These are phyloP conservation scores for Eleutherodactylus coqui DNA, from an alignment of 2,797 vertebrate genomes.

Conservation along the genomic window DNA sequence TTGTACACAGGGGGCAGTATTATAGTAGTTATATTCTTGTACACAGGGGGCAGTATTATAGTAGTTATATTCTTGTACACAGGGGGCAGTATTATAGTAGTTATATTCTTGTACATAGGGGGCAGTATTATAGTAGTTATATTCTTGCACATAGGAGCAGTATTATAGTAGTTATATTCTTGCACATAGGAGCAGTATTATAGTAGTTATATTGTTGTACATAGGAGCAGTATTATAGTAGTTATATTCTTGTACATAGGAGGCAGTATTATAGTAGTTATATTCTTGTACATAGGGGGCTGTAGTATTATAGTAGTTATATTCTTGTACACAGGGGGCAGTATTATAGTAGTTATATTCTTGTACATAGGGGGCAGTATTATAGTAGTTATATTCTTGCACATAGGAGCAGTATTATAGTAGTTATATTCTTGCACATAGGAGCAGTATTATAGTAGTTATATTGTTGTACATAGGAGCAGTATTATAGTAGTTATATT, in stretches of 20 bases:
- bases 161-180: conserved; percentile 24
- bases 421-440: neutral
- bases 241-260: conserved; percentile 22
- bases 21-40: conserved; percentile 8
- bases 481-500: conserved; percentile 12
- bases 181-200: conserved; percentile 8
- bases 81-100: conserved; percentile 9
- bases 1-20: no score
- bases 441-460: neutral
- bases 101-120: neutral
- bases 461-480: neutral
- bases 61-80: no score
- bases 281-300: conserved; percentile 8
- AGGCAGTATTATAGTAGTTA: conserved; percentile 12
- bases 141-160: neutral
- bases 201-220: conserved; percentile 14
- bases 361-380: conserved; percentile 6
- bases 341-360: conserved; percentile 18
- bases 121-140: conserved; percentile 7
- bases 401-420: conserved; percentile 1
- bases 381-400: conserved; percentile 16
- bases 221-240: conserved; percentile 21
- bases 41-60: no score
- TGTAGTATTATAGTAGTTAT: conserved; percentile 21
- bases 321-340: conserved; percentile 4